Base-by-base conservation (phyloP, 2,888 invertebrate genomes). In the Drosophila koepferae region DNA sequence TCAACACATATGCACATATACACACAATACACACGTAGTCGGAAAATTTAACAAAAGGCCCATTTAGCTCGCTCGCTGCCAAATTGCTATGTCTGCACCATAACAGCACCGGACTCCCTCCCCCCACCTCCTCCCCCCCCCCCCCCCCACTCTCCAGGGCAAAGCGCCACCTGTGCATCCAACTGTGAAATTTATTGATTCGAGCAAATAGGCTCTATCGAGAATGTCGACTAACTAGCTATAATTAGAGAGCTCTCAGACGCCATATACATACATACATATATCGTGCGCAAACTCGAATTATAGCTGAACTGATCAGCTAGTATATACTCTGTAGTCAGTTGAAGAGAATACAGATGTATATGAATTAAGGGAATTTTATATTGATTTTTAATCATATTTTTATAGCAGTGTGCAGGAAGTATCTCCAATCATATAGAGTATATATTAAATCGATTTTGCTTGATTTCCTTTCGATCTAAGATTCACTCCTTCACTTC, bases 171-270 rank as follows among this genome's bases (percentile, higher is more conserved):
- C 86, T 89, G 89, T 79, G 86, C 86, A 73, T 60, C 77, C 82
- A 81, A 80, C 85, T 84, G 82, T 77, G 72, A 85, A 90, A 88
- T 85, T 89, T 89, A 90, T 90, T 89, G 90, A 90, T 90, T 90
- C 81, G 75, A 78, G 77, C 77, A 77, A 82, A 81, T 81, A 81
- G 82, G 80, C 78, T 74, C 65, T 59, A 55, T 64, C 60, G 68
- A 54, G 60, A 73, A 41, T 60, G 38, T 40, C 60, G 63, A 60
- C 62, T 64, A 77, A 65, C 72, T 67, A 67, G 71, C 83, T 80
- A 80, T 80, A 82, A 82, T 82, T 80, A 80, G 81, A 67, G 81
- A 63, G 64, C 77, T 58, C 48, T 51, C 40, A 60, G 54, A 31
- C 43, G 40, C 43, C 18, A 64, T 76, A 49, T 40, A 54, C 23